phyloP scores from a whole-genome alignment of 2,888 invertebrate genomes.

The Callinectes sapidus region DNA sequence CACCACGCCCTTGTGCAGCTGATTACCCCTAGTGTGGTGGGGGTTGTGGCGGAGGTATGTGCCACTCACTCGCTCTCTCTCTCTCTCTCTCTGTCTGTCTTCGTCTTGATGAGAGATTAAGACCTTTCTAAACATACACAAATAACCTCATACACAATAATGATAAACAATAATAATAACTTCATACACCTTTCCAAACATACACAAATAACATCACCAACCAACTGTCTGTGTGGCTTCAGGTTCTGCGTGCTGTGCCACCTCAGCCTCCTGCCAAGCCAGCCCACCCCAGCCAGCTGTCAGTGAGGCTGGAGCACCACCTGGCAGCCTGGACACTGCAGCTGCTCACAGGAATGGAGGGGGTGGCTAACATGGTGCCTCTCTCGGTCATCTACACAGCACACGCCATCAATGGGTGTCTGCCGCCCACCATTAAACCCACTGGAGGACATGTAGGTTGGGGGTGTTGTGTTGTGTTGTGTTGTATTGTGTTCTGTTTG shows the following conservation, averaged over 20 bases:
- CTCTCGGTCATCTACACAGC: conserved; percentile 55
- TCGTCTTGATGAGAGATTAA: too few species aligned
- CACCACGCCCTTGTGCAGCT: conserved; percentile 71
- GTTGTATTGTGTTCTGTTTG: background rate
- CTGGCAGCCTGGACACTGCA: conserved; percentile 70
- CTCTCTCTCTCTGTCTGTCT: too few species aligned
- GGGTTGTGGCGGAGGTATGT: conserved; percentile 65
- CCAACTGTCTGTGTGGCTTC: background rate
- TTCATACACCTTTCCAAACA: too few species aligned
- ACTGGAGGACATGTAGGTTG: conserved; percentile 70
- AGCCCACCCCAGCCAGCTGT: conserved; percentile 69
- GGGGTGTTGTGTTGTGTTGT: background rate
- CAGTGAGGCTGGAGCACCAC: conserved; percentile 70
- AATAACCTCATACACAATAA: too few species aligned
- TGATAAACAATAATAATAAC: too few species aligned
- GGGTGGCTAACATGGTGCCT: conserved; percentile 57
- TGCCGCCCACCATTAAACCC: conserved; percentile 71
- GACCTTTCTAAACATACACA: too few species aligned
- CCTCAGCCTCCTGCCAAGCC: conserved; percentile 67
- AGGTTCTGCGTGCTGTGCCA: conserved; percentile 66
- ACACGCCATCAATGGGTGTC: conserved; percentile 53
- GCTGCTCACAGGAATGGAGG: conserved; percentile 64
- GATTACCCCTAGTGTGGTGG: conserved; percentile 61
- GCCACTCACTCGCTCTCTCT: too few species aligned
- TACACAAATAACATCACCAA: too few species aligned